Conservation (phyloP, 2,888 invertebrate genomes). For the Papilio gigon region DNA sequence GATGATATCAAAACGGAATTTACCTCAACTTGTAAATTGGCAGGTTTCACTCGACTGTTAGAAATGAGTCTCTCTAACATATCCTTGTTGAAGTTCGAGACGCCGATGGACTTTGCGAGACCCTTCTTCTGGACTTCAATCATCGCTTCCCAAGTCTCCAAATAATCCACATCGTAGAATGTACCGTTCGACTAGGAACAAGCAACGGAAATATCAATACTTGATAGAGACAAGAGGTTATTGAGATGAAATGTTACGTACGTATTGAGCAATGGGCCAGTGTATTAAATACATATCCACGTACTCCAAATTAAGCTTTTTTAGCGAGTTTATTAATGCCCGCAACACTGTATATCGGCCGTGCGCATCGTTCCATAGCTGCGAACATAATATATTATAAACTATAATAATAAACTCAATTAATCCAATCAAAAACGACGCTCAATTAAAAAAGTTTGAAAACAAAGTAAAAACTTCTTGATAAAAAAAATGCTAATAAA, state of each 20-base stretch:
- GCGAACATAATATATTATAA: too few species aligned
- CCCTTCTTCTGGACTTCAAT: slow-evolving; percentile 84
- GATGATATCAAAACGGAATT: neutral
- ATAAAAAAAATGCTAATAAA: too few species aligned
- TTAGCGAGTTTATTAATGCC: slow-evolving; percentile 66
- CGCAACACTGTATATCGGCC: slow-evolving; percentile 70
- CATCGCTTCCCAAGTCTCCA: slow-evolving; percentile 87
- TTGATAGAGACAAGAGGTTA: neutral
- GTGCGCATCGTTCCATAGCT: slow-evolving; percentile 42
- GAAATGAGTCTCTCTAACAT: slow-evolving; percentile 83
- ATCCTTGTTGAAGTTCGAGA: slow-evolving; percentile 89
- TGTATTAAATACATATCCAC: slow-evolving; percentile 84
- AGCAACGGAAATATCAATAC: neutral
- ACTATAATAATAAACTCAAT: too few species aligned
- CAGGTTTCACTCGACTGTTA: slow-evolving; percentile 80
- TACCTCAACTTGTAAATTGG: slow-evolving; percentile 82
- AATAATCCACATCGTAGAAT: slow-evolving; percentile 80
- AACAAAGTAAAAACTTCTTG: too few species aligned
- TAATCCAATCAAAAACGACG: too few species aligned
- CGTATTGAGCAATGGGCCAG: slow-evolving; percentile 84
- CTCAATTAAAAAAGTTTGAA: too few species aligned
- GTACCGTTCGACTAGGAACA: slow-evolving; percentile 52
- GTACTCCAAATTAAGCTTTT: slow-evolving; percentile 41
- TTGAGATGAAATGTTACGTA: slow-evolving; percentile 20
- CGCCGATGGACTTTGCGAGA: slow-evolving; percentile 85